These are phyloP conservation scores for Sebastes paucispinis DNA, from an alignment of 2,797 vertebrate genomes.

Conservation along the genomic window DNA sequence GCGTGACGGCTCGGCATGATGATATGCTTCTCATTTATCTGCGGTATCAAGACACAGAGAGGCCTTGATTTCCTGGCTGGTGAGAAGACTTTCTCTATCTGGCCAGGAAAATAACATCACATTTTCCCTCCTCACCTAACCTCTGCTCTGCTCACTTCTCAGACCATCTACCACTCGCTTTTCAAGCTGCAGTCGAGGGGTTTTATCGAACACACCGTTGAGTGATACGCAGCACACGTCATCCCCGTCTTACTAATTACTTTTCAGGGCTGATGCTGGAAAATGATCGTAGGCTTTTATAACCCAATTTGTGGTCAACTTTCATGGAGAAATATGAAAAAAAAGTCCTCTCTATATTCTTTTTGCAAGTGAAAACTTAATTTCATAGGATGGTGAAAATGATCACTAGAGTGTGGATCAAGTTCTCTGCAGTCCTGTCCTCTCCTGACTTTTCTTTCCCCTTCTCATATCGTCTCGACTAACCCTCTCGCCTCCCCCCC, in stretches of 20 bases:
- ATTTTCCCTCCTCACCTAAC: constrained; percentile 75
- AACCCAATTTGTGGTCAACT: neutral
- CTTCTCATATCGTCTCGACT: constrained; percentile 41
- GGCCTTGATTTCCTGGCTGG: constrained; percentile 74
- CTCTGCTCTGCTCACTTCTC: constrained; percentile 58
- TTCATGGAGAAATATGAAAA: neutral
- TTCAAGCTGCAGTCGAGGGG: constrained; percentile 29
- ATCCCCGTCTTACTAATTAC: neutral
- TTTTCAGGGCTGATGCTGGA: constrained; percentile 14
- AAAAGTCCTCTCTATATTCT: neutral
- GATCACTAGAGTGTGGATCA: neutral
- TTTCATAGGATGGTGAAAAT: neutral
- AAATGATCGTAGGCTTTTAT: neutral
- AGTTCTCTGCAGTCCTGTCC: constrained; percentile 27
- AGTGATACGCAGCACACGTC: constrained; percentile 29
- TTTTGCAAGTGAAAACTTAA: neutral
- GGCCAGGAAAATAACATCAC: constrained; percentile 81
- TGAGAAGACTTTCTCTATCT: constrained; percentile 63
- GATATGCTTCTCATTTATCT: constrained; percentile 72
- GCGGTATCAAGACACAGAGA: constrained; percentile 69
- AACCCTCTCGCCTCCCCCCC: neutral
- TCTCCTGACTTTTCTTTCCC: constrained; percentile 48
- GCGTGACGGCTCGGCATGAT: constrained; percentile 33
- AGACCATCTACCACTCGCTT: constrained; percentile 42
- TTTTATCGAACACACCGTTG: constrained; percentile 33